Evolutionary conservation across 2,888 invertebrate species (phyloP).

Genomic region (Dendrolimus pini): DNA sequence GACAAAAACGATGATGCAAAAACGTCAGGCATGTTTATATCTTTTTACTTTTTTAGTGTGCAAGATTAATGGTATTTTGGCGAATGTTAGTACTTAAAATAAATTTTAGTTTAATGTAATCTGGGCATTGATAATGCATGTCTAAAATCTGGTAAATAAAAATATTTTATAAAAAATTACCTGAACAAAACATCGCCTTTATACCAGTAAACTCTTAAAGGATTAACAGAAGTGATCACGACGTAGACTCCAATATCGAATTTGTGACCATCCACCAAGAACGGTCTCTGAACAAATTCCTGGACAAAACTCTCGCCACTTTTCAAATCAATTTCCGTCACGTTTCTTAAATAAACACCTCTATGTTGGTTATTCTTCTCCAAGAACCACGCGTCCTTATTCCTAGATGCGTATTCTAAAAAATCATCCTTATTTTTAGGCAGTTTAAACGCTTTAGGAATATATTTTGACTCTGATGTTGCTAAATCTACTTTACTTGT

Average conservation of each 20-base stretch:
- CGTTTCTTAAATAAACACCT: conserved; percentile 85
- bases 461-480: conserved; percentile 84
- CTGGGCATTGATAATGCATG: no score
- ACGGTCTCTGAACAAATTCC: conserved; percentile 91
- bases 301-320: conserved; percentile 90
- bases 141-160: no score
- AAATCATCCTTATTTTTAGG: conserved; percentile 85
- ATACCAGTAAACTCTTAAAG: conserved; percentile 91
- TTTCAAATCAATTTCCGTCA: conserved; percentile 82
- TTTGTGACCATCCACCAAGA: conserved; percentile 93
- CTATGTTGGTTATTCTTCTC: conserved; percentile 95
- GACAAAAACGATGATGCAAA: no score
- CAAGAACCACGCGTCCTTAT: conserved; percentile 87
- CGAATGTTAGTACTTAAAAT: no score
- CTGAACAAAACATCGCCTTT: conserved; percentile 93
- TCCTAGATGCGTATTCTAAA: conserved; percentile 78
- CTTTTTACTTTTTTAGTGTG: no score
- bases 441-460: conserved; percentile 92
- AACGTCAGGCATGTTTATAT: no score
- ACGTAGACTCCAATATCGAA: conserved; percentile 98
- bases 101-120: no score
- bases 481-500: conserved; percentile 94
- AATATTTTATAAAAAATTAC: conserved; percentile 43
- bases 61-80: no score
- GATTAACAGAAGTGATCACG: conserved; percentile 92